Conservation (phyloP, 2,113 vertebrate species). For the Sitta europaea region DNA sequence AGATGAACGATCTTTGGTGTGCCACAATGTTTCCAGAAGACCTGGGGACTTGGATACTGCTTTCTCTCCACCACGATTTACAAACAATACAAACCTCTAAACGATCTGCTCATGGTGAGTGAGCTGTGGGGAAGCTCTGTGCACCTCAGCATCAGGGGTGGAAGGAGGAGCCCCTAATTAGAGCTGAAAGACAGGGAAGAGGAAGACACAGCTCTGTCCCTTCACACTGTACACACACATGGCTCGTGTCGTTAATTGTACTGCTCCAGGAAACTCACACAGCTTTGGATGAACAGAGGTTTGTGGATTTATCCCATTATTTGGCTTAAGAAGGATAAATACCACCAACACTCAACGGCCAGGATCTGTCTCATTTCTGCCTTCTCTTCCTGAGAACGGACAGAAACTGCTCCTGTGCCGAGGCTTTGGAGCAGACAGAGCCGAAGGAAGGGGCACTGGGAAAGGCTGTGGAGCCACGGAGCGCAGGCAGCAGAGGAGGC, state of each 20-base stretch:
- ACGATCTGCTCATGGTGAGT: not conserved
- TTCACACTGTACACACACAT: not conserved
- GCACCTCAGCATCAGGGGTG: not conserved
- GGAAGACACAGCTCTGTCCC: not conserved
- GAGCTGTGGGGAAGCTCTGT: not conserved
- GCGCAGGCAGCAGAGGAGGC: not conserved
- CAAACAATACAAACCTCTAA: not conserved
- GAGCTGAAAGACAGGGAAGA: not conserved
- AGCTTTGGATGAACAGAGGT: not conserved
- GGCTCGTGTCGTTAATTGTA: not conserved
- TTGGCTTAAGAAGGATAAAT: not conserved
- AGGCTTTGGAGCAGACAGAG: not conserved
- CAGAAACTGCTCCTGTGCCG: not conserved
- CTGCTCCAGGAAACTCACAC: not conserved
- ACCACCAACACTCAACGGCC: not conserved
- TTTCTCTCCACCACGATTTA: not conserved
- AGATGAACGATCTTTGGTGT: not conserved
- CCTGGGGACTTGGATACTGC: not conserved
- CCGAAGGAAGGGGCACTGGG: not conserved
- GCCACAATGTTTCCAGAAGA: not conserved
- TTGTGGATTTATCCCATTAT: not conserved
- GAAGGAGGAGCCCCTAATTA: not conserved
- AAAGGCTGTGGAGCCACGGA: not conserved
- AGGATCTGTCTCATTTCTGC: not conserved
- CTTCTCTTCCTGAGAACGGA: not conserved